phyloP scores from a whole-genome alignment of 2,113 vertebrate species.

The Ciconia maguari region DNA sequence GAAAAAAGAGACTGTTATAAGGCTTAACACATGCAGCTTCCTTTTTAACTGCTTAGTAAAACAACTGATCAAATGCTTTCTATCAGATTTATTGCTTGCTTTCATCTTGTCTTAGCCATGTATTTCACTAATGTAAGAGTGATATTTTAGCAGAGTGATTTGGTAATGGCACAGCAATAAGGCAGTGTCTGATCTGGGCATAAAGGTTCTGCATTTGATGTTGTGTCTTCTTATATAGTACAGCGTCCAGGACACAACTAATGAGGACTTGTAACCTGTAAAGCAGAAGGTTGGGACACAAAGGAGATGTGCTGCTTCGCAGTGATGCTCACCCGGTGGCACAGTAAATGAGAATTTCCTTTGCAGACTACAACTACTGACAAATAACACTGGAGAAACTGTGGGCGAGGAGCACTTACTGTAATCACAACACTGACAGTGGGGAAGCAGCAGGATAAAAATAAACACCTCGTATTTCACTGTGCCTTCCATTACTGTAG shows the following conservation, averaged over 20 bases:
- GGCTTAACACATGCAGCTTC: not conserved
- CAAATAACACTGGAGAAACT: not conserved
- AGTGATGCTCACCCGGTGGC: not conserved
- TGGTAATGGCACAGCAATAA: not conserved
- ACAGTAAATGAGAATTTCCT: not conserved
- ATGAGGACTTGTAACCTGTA: not conserved
- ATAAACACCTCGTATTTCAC: not conserved
- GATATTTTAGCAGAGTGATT: not conserved
- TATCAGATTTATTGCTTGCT: not conserved
- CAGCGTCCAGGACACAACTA: not conserved
- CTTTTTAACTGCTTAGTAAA: slow-evolving; percentile 3
- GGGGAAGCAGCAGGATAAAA: not conserved
- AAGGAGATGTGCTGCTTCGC: not conserved
- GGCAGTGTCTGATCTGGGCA: not conserved
- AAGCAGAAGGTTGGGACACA: not conserved
- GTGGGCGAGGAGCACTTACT: not conserved
- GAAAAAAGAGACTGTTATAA: not conserved
- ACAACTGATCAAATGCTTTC: not conserved
- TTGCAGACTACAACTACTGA: not conserved
- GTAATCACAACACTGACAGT: not conserved
- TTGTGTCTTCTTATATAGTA: not conserved
- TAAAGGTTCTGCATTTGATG: not conserved
- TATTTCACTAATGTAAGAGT: not conserved
- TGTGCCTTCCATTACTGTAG: not conserved
- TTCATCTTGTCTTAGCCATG: not conserved